A percentile compares a stretch with the other conserved stretches of the same genome.
These are phyloP conservation scores for Drosophila oshimai DNA, from an alignment of 1,140 invertebrate species.

Conservation along the genomic window DNA sequence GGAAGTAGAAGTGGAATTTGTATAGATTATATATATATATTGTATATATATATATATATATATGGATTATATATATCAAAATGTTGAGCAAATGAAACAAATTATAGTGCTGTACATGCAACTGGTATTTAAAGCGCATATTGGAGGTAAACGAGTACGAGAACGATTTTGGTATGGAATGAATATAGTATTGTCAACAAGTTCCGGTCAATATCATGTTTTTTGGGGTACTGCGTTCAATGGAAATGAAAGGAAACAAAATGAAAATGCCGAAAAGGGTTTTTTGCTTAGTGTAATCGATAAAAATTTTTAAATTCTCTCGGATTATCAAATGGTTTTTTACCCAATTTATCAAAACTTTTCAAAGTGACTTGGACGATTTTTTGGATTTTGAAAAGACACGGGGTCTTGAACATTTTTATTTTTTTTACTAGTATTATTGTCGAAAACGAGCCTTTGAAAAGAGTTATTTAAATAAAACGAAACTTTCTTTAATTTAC, in stretches of 20 bases:
- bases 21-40: conserved; percentile 34
- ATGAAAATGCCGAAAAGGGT: background rate
- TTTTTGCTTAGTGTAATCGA: background rate
- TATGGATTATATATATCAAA: conserved; percentile 25
- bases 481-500: no score
- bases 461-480: no score
- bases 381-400: no score
- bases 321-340: no score
- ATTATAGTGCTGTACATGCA: conserved; percentile 73
- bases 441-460: no score
- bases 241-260: conserved; percentile 15
- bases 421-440: no score
- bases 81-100: conserved; percentile 47
- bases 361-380: no score
- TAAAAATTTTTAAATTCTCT: no score
- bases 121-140: conserved; percentile 56
- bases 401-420: no score
- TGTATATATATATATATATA: conserved; percentile 32
- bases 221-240: background rate
- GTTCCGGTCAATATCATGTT: background rate
- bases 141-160: conserved; percentile 46
- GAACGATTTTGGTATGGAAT: conserved; percentile 36
- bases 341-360: no score
- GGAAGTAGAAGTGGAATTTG: conserved; percentile 46
- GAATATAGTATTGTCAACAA: conserved; percentile 7